These are phyloP conservation scores for Orbicella faveolata DNA, from an alignment of 64 coral and sea anemone species.

Conservation along the genomic window DNA sequence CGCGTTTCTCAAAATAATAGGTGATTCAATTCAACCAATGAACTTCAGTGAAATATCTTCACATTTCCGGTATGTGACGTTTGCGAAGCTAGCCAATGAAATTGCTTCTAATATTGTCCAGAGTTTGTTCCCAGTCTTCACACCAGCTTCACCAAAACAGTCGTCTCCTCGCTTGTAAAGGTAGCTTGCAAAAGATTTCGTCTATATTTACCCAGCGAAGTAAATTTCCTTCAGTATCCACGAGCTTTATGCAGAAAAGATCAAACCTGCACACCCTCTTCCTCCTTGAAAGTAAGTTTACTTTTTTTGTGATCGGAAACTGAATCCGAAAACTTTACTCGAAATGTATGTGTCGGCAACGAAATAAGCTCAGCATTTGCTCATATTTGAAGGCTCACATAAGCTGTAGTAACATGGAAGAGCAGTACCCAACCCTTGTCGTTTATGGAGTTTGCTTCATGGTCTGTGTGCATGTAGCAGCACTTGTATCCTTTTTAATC, in stretches of 20 bases:
- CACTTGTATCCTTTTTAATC: slow-evolving; percentile 88
- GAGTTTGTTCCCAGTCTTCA: neutral
- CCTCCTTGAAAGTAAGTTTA: no score
- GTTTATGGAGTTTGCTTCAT: slow-evolving; percentile 92
- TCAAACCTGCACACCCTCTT: no score
- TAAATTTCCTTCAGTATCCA: neutral
- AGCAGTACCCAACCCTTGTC: slow-evolving; percentile 74
- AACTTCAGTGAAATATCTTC: slow-evolving; percentile 24
- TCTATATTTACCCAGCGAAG: no score
- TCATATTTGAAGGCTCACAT: neutral
- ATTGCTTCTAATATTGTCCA: neutral
- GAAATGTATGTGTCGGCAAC: no score
- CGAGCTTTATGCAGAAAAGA: slow-evolving; percentile 22
- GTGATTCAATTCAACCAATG: slow-evolving; percentile 53
- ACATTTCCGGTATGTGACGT: slow-evolving; percentile 6
- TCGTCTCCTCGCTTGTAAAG: no score
- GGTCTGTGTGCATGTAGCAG: slow-evolving; percentile 86
- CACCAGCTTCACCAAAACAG: neutral
- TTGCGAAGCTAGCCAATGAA: neutral
- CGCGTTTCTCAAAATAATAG: neutral
- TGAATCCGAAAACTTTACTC: no score
- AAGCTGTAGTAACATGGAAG: neutral
- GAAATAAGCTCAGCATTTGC: no score
- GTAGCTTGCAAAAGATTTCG: no score
- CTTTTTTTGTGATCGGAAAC: no score